These are phyloP conservation scores for Teleogryllus oceanicus DNA, from an alignment of 2,888 invertebrate genomes.

Conservation along the genomic window DNA sequence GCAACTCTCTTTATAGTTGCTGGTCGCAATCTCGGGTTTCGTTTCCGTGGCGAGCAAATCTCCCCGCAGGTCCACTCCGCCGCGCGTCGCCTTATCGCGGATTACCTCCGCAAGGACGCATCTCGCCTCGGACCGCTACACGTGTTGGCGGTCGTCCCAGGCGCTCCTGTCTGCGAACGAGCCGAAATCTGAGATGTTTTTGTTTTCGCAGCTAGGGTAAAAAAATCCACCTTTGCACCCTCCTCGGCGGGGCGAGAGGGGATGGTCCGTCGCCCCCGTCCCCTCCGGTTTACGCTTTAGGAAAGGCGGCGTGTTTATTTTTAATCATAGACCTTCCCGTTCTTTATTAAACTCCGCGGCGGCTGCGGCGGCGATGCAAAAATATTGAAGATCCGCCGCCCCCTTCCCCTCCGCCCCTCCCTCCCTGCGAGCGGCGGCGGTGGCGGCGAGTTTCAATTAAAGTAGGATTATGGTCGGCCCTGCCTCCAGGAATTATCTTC, in stretches of 20 bases:
- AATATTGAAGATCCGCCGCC: not conserved
- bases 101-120: too few relatives aligned
- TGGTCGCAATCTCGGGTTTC: too few relatives aligned
- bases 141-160: too few relatives aligned
- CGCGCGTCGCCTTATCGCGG: too few relatives aligned
- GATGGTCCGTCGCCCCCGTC: too few relatives aligned
- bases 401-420: not conserved
- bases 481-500: slow-evolving; percentile 2
- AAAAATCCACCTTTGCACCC: not conserved
- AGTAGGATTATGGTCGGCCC: slow-evolving; percentile 18
- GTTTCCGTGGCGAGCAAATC: too few relatives aligned
- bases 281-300: not conserved
- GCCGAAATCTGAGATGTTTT: slow-evolving; percentile 2
- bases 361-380: not conserved
- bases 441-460: not conserved
- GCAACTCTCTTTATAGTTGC: too few relatives aligned
- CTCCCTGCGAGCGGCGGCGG: not conserved
- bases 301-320: not conserved
- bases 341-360: slow-evolving; percentile 2
- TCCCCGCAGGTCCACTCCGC: too few relatives aligned
- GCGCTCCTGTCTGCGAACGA: too few relatives aligned
- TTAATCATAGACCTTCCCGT: slow-evolving; percentile 9
- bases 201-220: not conserved
- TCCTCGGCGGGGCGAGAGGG: not conserved
- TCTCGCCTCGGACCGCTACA: too few relatives aligned